Evolutionary conservation across 2,888 invertebrate species (phyloP).

Genomic region (Abscondita cerata): DNA sequence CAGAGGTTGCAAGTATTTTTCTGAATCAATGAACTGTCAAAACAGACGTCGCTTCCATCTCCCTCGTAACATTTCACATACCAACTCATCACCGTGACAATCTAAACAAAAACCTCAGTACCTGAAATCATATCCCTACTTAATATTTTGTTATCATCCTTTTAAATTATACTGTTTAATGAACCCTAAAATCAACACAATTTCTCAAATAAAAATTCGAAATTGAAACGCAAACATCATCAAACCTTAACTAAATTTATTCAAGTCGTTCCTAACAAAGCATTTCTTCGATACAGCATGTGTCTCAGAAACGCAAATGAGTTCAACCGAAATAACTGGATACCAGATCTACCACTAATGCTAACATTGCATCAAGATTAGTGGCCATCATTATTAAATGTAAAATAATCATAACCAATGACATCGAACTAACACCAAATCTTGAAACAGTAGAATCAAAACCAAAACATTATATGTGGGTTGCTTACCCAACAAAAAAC

Average conservation of each 20-base stretch:
- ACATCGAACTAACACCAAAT: conserved; percentile 10
- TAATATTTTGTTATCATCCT: conserved; percentile 11
- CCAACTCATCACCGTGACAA: too few relatives aligned
- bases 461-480: conserved; percentile 2
- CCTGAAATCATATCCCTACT: conserved; percentile 7
- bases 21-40: too few relatives aligned
- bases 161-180: background rate
- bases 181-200: background rate
- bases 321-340: background rate
- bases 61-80: too few relatives aligned
- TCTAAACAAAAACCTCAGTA: background rate
- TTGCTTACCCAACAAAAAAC: conserved; percentile 8
- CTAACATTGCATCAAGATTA: too few relatives aligned
- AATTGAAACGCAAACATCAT: background rate
- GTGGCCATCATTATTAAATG: too few relatives aligned
- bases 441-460: conserved; percentile 13
- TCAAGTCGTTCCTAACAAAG: background rate
- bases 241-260: background rate
- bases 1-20: too few relatives aligned
- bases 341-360: conserved; percentile 1
- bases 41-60: too few relatives aligned
- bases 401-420: background rate
- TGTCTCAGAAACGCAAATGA: background rate
- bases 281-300: background rate
- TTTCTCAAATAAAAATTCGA: background rate